These are phyloP conservation scores for Rhynchomys soricoides DNA, from an alignment of 2,113 vertebrate species.

Conservation along the genomic window DNA sequence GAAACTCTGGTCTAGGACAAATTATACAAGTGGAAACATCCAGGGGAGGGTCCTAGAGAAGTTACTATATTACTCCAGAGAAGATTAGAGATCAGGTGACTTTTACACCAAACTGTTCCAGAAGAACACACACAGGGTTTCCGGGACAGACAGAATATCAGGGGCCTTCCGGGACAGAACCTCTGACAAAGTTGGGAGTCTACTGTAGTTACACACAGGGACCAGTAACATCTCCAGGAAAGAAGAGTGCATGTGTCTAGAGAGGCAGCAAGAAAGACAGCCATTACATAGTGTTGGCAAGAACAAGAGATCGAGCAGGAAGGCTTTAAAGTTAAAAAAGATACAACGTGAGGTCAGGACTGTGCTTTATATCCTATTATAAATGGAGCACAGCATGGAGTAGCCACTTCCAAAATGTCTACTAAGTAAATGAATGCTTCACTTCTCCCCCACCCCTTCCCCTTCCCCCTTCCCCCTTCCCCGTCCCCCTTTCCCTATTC, in stretches of 20 bases:
- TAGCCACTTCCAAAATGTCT: background rate
- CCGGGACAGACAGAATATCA: background rate
- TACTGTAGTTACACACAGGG: background rate
- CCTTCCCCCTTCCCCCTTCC: background rate
- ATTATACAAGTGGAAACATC: background rate
- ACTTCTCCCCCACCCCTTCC: background rate
- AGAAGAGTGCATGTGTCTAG: background rate
- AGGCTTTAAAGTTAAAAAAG: constrained; percentile 15
- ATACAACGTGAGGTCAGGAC: background rate
- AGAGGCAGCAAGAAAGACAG: background rate
- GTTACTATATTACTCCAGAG: background rate
- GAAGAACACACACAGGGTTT: constrained; percentile 46
- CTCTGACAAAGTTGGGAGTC: background rate
- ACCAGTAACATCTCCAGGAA: background rate
- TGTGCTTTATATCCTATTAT: background rate
- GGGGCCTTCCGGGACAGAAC: background rate
- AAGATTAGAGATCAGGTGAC: background rate
- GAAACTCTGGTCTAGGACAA: background rate
- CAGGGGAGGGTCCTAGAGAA: background rate
- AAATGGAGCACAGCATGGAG: background rate
- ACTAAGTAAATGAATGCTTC: background rate
- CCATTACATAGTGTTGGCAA: background rate
- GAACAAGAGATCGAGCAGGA: background rate
- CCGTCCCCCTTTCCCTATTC: background rate
- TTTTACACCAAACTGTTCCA: constrained; percentile 16